Evolutionary conservation across 2,797 vertebrate genomes (phyloP).

Genomic region (Coreius guichenoti): DNA sequence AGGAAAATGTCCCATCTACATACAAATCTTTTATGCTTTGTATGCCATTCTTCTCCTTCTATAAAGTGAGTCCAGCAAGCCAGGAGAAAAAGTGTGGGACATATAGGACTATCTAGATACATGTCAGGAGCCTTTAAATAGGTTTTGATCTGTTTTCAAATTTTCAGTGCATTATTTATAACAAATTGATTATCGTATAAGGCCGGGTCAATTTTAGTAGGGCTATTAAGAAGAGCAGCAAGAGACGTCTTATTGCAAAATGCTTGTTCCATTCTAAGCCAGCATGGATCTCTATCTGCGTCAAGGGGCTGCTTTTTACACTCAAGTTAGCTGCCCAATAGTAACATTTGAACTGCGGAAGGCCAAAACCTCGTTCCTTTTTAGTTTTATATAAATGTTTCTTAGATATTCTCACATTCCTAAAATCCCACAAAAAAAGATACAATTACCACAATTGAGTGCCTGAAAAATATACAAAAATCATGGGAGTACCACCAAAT

Average conservation of each 20-base stretch:
- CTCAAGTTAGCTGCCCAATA: not conserved
- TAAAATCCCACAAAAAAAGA: not conserved
- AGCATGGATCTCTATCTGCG: not conserved
- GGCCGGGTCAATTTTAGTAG: not conserved
- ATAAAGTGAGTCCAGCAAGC: no score
- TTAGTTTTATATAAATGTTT: not conserved
- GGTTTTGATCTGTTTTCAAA: not conserved
- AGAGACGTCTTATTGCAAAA: not conserved
- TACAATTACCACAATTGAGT: not conserved
- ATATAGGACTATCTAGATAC: not conserved
- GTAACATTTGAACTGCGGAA: not conserved
- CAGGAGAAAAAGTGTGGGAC: not conserved
- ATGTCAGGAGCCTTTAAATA: not conserved
- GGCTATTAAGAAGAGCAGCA: not conserved
- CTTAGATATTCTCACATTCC: not conserved
- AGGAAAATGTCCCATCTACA: no score
- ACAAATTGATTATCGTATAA: not conserved
- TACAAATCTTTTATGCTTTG: not conserved
- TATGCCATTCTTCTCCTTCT: not conserved
- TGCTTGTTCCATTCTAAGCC: not conserved
- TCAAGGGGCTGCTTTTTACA: not conserved
- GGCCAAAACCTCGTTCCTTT: not conserved
- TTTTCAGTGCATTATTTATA: not conserved
- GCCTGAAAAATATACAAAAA: not conserved
- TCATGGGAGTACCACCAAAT: not conserved